Percentiles rank a stretch among this genome's conserved stretches.
Conservation (phyloP, 2,797 vertebrate species). For the Rhadinocentrus ornatus region DNA sequence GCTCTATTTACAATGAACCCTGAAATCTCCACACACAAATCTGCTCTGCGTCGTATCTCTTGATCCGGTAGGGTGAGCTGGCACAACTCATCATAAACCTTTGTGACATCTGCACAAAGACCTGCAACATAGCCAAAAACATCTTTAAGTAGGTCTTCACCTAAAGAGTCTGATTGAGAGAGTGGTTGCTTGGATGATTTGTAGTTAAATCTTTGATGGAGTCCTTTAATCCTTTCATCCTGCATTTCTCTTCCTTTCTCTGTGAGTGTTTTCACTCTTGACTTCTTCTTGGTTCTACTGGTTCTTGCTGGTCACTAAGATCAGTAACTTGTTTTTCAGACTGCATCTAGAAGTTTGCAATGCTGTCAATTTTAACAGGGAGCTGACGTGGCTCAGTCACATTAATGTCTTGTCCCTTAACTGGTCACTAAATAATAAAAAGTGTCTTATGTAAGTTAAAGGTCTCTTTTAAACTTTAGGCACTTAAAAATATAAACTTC, state of each 20-base stretch:
- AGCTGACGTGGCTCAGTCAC: neutral
- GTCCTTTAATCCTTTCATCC: neutral
- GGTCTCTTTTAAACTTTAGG: no score
- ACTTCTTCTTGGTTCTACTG: neutral
- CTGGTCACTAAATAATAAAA: neutral
- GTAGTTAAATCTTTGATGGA: constrained; percentile 4
- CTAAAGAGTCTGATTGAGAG: neutral
- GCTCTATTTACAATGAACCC: neutral
- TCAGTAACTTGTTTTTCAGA: neutral
- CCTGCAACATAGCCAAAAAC: constrained; percentile 1
- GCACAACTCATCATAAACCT: neutral
- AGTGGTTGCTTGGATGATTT: constrained; percentile 1
- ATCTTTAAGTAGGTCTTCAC: neutral
- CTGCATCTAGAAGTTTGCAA: neutral
- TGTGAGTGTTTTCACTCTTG: neutral
- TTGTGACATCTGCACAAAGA: neutral
- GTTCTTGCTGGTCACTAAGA: neutral
- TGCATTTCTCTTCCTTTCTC: neutral
- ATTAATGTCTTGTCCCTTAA: no score
- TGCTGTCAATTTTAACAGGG: neutral
- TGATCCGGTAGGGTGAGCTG: neutral
- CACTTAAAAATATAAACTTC: no score
- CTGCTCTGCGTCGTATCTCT: neutral
- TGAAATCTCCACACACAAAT: constrained; percentile 4
- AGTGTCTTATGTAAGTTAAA: neutral